These are phyloP conservation scores for Epinotia demarniana DNA, from an alignment of 2,888 invertebrate genomes.

Conservation along the genomic window DNA sequence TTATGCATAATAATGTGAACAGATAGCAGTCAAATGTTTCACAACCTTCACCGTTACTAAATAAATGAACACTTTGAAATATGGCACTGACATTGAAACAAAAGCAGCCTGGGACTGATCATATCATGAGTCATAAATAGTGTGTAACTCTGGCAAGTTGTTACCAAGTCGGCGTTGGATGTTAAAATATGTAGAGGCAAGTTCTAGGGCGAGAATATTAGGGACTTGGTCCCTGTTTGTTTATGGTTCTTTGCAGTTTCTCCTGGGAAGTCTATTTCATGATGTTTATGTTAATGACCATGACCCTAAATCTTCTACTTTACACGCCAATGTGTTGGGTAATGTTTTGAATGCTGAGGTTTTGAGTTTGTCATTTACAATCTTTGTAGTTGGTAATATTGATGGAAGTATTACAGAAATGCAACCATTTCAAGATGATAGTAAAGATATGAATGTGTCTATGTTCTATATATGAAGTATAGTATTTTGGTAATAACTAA, in stretches of 20 bases:
- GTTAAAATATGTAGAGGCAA: constrained; percentile 42
- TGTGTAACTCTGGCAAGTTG: constrained; percentile 33
- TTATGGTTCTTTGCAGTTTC: constrained; percentile 42
- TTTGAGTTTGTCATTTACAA: background rate
- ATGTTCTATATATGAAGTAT: background rate
- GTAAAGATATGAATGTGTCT: background rate
- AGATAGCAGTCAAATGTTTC: background rate
- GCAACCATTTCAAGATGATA: background rate
- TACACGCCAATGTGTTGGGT: background rate
- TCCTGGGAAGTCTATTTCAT: constrained; percentile 38
- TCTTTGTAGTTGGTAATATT: too few species aligned
- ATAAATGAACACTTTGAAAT: constrained; percentile 12
- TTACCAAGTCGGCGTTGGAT: constrained; percentile 33
- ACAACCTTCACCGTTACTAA: background rate
- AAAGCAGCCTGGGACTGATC: constrained; percentile 25
- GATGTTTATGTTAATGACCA: constrained; percentile 41
- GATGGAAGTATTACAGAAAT: background rate
- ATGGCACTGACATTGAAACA: constrained; percentile 20
- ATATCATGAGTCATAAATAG: constrained; percentile 38
- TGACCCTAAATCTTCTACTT: constrained; percentile 32
- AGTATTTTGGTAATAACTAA: too few species aligned
- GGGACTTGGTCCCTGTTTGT: constrained; percentile 39
- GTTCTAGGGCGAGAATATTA: constrained; percentile 38
- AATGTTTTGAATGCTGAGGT: background rate
- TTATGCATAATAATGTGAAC: background rate